Percentiles rank a stretch among this genome's conserved stretches.
phyloP scores from a whole-genome alignment of 2,797 vertebrate species.

The Oreochromis grahami region DNA sequence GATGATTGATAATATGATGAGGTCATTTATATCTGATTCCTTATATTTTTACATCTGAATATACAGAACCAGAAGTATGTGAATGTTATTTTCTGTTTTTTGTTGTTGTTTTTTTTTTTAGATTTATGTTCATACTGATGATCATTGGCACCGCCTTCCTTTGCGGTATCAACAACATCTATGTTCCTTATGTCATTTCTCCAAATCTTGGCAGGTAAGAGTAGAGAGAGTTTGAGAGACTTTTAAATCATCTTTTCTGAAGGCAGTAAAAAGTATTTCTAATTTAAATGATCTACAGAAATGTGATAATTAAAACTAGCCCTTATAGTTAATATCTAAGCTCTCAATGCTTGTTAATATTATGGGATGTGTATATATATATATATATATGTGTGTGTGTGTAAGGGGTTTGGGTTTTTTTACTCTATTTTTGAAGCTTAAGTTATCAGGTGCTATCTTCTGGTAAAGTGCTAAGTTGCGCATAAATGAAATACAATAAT shows the following conservation, averaged over 20 bases:
- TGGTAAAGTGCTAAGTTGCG: rapidly evolving
- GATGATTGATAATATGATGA: slow-evolving; percentile 94
- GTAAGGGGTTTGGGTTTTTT: no score
- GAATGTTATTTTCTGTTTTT: neutral
- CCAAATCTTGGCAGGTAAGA: slow-evolving; percentile 83
- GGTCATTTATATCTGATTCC: slow-evolving; percentile 55
- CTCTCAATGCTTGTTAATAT: neutral
- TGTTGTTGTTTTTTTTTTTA: slow-evolving; percentile 33
- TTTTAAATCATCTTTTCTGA: neutral
- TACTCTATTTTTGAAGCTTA: neutral
- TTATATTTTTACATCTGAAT: neutral
- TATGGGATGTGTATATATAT: neutral
- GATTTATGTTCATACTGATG: slow-evolving; percentile 94
- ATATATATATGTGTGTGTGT: no score
- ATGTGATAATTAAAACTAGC: neutral
- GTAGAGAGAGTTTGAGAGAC: neutral
- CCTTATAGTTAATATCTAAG: neutral
- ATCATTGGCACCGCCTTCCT: slow-evolving; percentile 92
- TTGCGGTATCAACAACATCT: slow-evolving; percentile 91
- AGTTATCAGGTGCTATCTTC: neutral
- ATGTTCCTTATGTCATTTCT: slow-evolving; percentile 84
- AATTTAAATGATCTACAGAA: neutral
- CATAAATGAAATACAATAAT: neutral
- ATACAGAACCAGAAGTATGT: neutral
- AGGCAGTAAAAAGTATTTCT: neutral